Evolutionary conservation across 1,140 invertebrate species (phyloP).

Genomic region (Lepidostoma basale): DNA sequence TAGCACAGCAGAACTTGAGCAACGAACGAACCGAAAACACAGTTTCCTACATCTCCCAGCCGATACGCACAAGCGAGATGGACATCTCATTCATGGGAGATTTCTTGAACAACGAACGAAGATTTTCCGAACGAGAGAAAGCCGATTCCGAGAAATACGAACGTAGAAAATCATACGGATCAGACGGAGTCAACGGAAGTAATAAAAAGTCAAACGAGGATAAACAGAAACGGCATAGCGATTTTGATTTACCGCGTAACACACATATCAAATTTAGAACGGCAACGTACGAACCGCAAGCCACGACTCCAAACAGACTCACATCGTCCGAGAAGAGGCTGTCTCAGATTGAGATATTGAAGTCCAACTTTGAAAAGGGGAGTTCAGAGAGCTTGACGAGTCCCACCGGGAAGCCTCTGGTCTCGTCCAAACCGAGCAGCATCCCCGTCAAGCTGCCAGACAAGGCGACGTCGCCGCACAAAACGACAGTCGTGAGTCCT

Average conservation of each 20-base stretch:
- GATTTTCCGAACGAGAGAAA: slow-evolving; percentile 54
- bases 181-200: slow-evolving; percentile 47
- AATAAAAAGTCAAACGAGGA: slow-evolving; percentile 48
- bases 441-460: slow-evolving; percentile 56
- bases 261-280: slow-evolving; percentile 66
- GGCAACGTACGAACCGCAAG: slow-evolving; percentile 63
- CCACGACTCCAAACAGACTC: slow-evolving; percentile 49
- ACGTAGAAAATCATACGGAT: slow-evolving; percentile 32
- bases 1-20: slow-evolving; percentile 47
- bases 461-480: slow-evolving; percentile 43
- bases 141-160: slow-evolving; percentile 50
- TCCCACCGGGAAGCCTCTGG: slow-evolving; percentile 50
- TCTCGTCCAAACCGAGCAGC: slow-evolving; percentile 57
- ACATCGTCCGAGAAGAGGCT: slow-evolving; percentile 53
- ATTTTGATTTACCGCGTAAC: slow-evolving; percentile 59
- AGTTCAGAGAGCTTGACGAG: slow-evolving; percentile 41
- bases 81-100: slow-evolving; percentile 56
- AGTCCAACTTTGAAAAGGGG: slow-evolving; percentile 56
- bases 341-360: slow-evolving; percentile 57
- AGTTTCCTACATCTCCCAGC: slow-evolving; percentile 45
- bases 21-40: slow-evolving; percentile 44
- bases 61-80: slow-evolving; percentile 53
- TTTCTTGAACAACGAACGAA: slow-evolving; percentile 58
- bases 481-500: slow-evolving; percentile 48
- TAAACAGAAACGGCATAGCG: slow-evolving; percentile 59